Conservation (phyloP, 2,113 vertebrate genomes). For the Neodon shergylaensis region DNA sequence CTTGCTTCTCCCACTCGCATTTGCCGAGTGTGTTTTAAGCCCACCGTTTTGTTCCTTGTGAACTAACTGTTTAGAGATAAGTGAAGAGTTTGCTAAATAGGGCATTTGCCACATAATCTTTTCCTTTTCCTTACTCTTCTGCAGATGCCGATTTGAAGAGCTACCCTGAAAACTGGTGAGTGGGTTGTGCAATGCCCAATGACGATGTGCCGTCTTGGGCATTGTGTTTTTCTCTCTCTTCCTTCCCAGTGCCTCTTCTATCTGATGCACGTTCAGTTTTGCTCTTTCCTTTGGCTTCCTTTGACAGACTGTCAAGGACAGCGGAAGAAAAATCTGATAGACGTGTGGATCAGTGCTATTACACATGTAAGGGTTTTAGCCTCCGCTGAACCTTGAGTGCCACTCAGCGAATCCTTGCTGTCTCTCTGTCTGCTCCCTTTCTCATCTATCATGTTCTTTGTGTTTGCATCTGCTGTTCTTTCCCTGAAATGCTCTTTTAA, state of each 20-base stretch:
- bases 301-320: slow-evolving; percentile 59
- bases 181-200: not conserved
- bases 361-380: slow-evolving; percentile 48
- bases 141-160: not conserved
- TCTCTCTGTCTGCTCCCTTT: not conserved
- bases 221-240: not conserved
- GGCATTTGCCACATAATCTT: not conserved
- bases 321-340: slow-evolving; percentile 62
- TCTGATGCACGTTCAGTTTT: slow-evolving; percentile 49
- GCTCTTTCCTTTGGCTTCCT: slow-evolving; percentile 27
- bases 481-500: slow-evolving; percentile 2
- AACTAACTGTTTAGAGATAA: not conserved
- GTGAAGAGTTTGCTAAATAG: not conserved
- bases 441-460: slow-evolving; percentile 32
- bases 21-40: not conserved
- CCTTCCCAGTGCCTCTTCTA: not conserved
- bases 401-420: slow-evolving; percentile 32
- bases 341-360: slow-evolving; percentile 48
- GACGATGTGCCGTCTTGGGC: not conserved
- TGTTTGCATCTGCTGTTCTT: slow-evolving; percentile 55
- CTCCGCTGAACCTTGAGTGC: not conserved
- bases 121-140: not conserved
- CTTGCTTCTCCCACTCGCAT: not conserved
- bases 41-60: not conserved
- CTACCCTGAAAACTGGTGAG: not conserved